A percentile compares a stretch with the other conserved stretches of the same genome.
Conservation (phyloP, 2,888 invertebrate genomes). For the Onthophagus sagittarius region DNA sequence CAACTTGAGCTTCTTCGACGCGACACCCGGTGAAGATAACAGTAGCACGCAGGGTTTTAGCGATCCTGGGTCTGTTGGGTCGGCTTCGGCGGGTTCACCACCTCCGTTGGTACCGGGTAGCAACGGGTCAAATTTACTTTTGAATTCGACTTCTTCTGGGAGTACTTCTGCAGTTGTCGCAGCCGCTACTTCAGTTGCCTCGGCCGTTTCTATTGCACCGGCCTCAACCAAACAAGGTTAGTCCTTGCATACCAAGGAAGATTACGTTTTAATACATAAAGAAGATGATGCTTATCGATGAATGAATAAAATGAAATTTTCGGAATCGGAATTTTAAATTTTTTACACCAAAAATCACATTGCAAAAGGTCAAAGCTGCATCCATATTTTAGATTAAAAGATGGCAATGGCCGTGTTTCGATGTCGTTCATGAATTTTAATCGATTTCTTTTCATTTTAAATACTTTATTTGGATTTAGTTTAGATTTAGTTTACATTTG, state of each 20-base stretch:
- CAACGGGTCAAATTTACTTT: constrained; percentile 31
- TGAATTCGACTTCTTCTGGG: constrained; percentile 7
- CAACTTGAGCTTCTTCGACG: constrained; percentile 77
- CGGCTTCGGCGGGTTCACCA: constrained; percentile 50
- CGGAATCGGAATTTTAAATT: constrained; percentile 1
- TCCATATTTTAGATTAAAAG: background rate
- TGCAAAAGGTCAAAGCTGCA: background rate
- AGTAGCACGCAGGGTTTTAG: constrained; percentile 66
- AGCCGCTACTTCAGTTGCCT: constrained; percentile 38
- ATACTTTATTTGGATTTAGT: too few species aligned
- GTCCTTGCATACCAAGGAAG: background rate
- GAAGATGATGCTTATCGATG: too few species aligned
- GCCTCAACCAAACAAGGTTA: constrained; percentile 44
- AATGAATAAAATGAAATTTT: background rate
- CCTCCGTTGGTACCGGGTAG: constrained; percentile 39
- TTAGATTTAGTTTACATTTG: too few species aligned
- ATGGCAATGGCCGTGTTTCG: background rate
- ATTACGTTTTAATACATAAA: too few species aligned
- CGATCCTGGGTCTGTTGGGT: constrained; percentile 63
- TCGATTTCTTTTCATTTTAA: background rate
- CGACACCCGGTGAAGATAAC: constrained; percentile 52
- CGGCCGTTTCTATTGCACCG: constrained; percentile 36
- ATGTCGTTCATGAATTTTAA: background rate
- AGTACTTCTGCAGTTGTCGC: background rate
- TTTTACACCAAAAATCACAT: background rate